Evolutionary conservation across 2,113 vertebrate genomes (phyloP), one percentile per base, ranked within the genome.

Genomic region (Thalassarche chlororhynchos): DNA sequence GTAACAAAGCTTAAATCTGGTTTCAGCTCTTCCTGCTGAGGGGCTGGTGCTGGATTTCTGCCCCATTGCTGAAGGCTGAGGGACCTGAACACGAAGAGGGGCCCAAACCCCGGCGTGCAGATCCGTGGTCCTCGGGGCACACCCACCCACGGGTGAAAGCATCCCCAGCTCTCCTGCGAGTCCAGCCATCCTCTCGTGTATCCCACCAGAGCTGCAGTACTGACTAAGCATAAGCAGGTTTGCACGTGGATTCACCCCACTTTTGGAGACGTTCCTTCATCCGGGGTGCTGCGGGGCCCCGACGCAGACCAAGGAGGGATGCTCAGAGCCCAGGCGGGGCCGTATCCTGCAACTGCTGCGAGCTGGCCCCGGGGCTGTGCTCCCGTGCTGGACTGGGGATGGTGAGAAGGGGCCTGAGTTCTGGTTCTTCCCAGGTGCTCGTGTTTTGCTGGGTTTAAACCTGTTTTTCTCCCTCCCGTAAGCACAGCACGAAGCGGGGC

Each of bases 101-200:
- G 4, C 21, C n/a, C 25, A 3, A 4, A 10, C 8, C 34, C 12
- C 0, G 3, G 29, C 1, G 42, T 2, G n/a, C 49, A 15, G 42
- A 8, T 3, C 61, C 4, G 0, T 1, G 25, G 29, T 5, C 47
- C 44, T 28, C 65, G 4, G 51, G 76, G 61, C 31, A 6, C 1
- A 3, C 26, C 17, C 9, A 2, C 1, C 7, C 18, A 0, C 0
- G 8, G 34, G 2, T 3, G 19, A 18, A 6, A 31, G 25, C 31
- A 14, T 2, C 24, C n/a, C 68, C 26, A 23, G 72, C 42, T 8
- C 24, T 32, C 36, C 15, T 1, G 3, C 8, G 7, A 31, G 20
- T 14, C 72, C 58, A 17, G 34, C 14, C 23, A 2, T 2, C 24
- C 52, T 3, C 1, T 4, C 3, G 3, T 5, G 20, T 3, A 10